These are phyloP conservation scores for Lepus americanus DNA, from an alignment of 2,113 vertebrate genomes.

Conservation along the genomic window DNA sequence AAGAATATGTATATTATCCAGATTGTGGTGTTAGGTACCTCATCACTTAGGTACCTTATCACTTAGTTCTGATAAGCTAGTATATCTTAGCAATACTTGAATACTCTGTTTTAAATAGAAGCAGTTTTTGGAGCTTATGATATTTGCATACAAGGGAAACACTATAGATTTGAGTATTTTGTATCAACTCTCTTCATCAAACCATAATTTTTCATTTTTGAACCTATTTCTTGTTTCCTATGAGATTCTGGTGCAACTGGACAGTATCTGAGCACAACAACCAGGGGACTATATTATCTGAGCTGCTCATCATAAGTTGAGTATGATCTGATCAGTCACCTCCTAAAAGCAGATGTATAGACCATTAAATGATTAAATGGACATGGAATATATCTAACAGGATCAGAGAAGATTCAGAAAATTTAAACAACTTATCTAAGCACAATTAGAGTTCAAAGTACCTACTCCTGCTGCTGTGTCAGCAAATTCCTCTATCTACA, in stretches of 20 bases:
- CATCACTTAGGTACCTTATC: not conserved
- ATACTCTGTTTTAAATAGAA: not conserved
- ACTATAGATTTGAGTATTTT: not conserved
- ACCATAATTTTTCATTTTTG: not conserved
- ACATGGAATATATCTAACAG: not conserved
- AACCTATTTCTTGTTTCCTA: not conserved
- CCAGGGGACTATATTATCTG: not conserved
- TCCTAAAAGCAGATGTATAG: not conserved
- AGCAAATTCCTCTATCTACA: not conserved
- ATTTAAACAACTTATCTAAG: not conserved
- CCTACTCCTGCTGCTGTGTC: not conserved
- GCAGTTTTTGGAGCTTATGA: not conserved
- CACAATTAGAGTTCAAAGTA: constrained; percentile 16
- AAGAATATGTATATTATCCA: not conserved
- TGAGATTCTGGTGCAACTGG: not conserved
- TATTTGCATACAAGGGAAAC: not conserved
- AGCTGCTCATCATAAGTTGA: not conserved
- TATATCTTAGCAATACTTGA: not conserved
- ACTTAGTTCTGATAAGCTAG: not conserved
- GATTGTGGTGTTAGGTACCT: not conserved
- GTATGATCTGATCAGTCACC: not conserved
- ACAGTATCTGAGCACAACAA: not conserved
- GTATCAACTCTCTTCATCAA: not conserved
- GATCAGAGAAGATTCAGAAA: not conserved
- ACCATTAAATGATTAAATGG: not conserved